A percentile compares a stretch with the other conserved stretches of the same genome.
phyloP scores from a whole-genome alignment of 2,888 invertebrate genomes.

The Ernsta delagoae region DNA sequence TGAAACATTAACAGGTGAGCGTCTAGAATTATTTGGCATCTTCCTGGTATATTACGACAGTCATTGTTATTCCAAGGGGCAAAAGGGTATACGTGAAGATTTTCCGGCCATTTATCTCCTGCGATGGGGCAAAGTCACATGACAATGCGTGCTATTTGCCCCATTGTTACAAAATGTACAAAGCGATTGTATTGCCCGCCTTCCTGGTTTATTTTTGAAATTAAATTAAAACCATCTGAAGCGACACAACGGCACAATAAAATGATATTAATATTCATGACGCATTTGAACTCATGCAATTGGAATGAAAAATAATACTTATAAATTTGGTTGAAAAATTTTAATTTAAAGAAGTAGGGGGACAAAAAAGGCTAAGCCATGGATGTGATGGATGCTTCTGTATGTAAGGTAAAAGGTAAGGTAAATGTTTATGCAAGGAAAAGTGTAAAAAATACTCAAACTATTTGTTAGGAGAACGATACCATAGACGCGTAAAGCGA shows the following conservation, averaged over 20 bases:
- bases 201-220: neutral
- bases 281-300: neutral
- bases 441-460: too few species aligned
- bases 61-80: conserved; percentile 1
- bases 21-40: neutral
- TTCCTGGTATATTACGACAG: conserved; percentile 5
- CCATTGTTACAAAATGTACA: conserved; percentile 2
- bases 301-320: too few species aligned
- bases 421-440: too few species aligned
- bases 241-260: neutral
- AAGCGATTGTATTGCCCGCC: neutral
- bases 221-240: neutral
- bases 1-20: neutral
- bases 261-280: conserved; percentile 2
- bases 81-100: conserved; percentile 1
- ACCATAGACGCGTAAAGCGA: too few species aligned
- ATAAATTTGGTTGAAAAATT: too few species aligned
- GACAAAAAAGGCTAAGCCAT: too few species aligned
- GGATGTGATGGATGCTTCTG: too few species aligned
- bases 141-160: conserved; percentile 1
- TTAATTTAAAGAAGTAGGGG: too few species aligned
- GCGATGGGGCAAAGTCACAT: neutral
- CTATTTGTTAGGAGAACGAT: too few species aligned
- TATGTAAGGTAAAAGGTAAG: too few species aligned
- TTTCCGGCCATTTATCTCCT: neutral